A percentile compares a stretch with the other conserved stretches of the same genome.
These are phyloP conservation scores for Tragelaphus strepsiceros DNA, from an alignment of 2,113 vertebrate species.

Conservation along the genomic window DNA sequence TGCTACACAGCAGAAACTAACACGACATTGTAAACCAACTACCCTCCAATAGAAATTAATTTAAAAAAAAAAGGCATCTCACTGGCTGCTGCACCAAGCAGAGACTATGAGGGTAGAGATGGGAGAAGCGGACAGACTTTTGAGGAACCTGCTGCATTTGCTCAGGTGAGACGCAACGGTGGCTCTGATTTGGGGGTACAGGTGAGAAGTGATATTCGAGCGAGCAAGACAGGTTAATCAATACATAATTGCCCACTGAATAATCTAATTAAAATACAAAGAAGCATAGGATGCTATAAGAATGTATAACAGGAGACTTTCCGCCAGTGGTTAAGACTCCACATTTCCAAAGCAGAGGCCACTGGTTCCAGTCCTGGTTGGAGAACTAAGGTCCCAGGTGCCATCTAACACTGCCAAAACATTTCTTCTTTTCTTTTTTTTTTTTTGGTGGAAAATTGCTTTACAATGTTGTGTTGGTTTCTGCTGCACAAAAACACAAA, in stretches of 20 bases:
- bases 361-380: background rate
- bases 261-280: background rate
- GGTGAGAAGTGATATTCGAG: rapidly evolving
- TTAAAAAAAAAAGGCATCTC: rapidly evolving
- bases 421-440: background rate
- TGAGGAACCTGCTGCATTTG: too few species aligned
- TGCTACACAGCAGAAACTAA: background rate
- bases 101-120: background rate
- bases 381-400: background rate
- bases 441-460: background rate
- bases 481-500: background rate
- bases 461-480: background rate
- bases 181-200: background rate
- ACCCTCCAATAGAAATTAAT: background rate
- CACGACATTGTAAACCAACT: background rate
- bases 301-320: background rate
- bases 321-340: background rate
- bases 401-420: background rate
- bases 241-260: background rate
- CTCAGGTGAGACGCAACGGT: background rate
- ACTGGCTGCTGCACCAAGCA: background rate
- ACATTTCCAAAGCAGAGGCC: background rate
- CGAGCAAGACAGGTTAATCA: background rate
- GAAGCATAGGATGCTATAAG: background rate
- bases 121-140: background rate